Base-by-base conservation (phyloP, 2,797 vertebrate genomes). In the Phyllotis vaccarum region DNA sequence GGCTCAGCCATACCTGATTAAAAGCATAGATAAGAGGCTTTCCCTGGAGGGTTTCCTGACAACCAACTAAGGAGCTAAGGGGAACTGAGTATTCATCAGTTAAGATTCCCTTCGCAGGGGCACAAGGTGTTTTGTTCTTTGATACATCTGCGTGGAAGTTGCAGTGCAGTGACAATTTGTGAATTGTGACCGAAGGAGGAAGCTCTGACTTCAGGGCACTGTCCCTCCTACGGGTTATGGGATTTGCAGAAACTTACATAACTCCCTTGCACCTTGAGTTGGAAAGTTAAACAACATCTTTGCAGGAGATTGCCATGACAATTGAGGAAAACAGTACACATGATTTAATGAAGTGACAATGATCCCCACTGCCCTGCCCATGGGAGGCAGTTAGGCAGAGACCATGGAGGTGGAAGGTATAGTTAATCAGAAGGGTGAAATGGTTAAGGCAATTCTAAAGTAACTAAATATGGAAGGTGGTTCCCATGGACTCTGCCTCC, bases 61-160 rank as follows among this genome's bases (percentile, higher is more conserved):
- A 95, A 46, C 54, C 62, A 62, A 0, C 56, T 75, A 90, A 93
- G 9, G 74, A 96, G 64, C 89, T 1, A 82, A 86, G 89, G 21
- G 14, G 74, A 91, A 49, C 1, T 46, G 89, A 95, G 72, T 10
- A 31, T 58, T 88, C 62, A 43, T 13, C 79, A 3, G 72, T 68
- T 64, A 86, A 86, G 72, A 81, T 16, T 83, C 56, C 40, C 82
- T 79, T 88, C 37, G 56, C 52, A 80, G 66, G 43, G 40, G 46
- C 60, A 64, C 0, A 17, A 46, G 74, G 17, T 93, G 54, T 85
- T 76, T 43, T 64, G 62, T 10, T 90, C 74, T 75, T 92, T 86
- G 37, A 64, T 60, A 29, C 31, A n/a, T 81, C 64, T 52, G 62
- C 64, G 9, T 24, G 9, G 85, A 92, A 78, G 66, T 29, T n/a